A percentile compares a stretch with the other conserved stretches of the same genome.
Evolutionary conservation across 2,797 vertebrate genomes (phyloP).

Genomic region (Eulemur albifrons): DNA sequence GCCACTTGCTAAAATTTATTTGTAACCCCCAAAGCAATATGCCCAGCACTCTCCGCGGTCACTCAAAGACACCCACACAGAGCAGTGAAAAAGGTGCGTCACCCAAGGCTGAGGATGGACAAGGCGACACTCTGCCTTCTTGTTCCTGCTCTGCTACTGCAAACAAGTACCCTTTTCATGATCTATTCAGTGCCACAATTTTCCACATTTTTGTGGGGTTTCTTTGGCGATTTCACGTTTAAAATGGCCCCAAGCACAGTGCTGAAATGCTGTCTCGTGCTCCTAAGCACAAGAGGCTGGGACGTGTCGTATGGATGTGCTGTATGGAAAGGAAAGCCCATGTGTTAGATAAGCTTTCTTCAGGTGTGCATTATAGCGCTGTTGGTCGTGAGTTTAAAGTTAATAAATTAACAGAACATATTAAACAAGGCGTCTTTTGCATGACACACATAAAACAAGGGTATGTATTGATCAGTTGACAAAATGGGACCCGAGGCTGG

Average conservation of each 20-base stretch:
- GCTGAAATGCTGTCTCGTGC: not conserved
- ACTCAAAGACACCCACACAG: not conserved
- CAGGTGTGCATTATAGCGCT: fast-evolving
- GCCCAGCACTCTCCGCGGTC: not conserved
- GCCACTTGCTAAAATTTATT: not conserved
- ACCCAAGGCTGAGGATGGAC: not conserved
- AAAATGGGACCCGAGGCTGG: not conserved
- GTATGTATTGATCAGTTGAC: not conserved
- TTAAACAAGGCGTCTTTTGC: not conserved
- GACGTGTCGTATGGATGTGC: not conserved
- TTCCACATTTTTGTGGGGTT: not conserved
- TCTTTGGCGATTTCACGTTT: not conserved
- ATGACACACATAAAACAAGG: not conserved
- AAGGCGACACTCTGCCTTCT: too few species aligned
- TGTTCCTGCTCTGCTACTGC: not conserved
- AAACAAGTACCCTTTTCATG: not conserved
- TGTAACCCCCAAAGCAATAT: not conserved
- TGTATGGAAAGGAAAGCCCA: not conserved
- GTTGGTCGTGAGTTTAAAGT: not conserved
- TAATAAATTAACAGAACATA: too few species aligned
- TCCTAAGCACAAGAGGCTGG: not conserved
- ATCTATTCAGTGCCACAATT: not conserved
- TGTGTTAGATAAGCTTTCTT: not conserved
- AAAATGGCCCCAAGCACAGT: not conserved
- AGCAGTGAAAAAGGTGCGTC: not conserved